These are phyloP conservation scores for Sphaerodactylus townsendi DNA, from an alignment of 2,113 vertebrate genomes.

Conservation along the genomic window DNA sequence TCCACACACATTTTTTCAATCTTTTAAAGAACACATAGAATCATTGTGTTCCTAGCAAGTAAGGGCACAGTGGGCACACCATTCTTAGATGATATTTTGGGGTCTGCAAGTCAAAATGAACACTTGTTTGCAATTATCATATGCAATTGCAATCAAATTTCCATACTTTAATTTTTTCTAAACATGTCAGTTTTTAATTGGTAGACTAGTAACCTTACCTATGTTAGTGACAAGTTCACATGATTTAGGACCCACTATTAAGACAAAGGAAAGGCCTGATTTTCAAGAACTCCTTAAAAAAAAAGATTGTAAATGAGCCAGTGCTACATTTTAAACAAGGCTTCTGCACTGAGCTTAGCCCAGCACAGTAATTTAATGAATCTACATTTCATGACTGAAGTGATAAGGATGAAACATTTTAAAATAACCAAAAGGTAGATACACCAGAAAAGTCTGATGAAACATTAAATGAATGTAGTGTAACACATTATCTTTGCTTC, in stretches of 20 bases:
- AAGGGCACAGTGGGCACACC: neutral
- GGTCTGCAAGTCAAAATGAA: neutral
- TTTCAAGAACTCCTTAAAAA: neutral
- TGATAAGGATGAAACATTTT: conserved; percentile 81
- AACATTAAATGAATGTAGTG: conserved; percentile 85
- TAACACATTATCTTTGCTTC: conserved; percentile 85
- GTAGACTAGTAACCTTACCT: conserved; percentile 3
- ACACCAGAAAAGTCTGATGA: conserved; percentile 80
- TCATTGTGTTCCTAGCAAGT: conserved; percentile 2
- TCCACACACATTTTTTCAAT: neutral
- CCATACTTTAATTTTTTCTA: neutral
- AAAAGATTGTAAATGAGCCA: conserved; percentile 51
- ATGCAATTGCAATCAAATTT: neutral
- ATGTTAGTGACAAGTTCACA: neutral
- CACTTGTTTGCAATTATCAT: neutral
- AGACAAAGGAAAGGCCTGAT: conserved; percentile 30
- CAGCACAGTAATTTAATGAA: conserved; percentile 74
- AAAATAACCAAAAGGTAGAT: conserved; percentile 84
- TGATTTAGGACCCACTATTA: conserved; percentile 23
- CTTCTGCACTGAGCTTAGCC: conserved; percentile 62
- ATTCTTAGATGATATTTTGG: conserved; percentile 31
- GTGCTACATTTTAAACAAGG: conserved; percentile 53
- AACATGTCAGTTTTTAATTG: conserved; percentile 14
- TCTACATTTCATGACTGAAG: conserved; percentile 78
- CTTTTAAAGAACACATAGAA: conserved; percentile 1